Conservation (phyloP, 2,888 invertebrate genomes). For the Hirtodrosophila confusa region DNA sequence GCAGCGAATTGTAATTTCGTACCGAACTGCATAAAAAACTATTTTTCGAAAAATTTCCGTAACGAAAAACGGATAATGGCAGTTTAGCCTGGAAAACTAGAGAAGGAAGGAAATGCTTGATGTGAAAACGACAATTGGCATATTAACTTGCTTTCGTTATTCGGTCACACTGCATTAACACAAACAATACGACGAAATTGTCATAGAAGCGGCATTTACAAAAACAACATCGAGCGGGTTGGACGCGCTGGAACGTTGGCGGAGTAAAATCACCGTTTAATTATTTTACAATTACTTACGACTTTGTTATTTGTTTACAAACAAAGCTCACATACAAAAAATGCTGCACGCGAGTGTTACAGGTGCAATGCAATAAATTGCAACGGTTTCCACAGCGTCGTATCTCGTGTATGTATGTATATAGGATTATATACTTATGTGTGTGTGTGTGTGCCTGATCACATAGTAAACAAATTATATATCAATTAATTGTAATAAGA, state of each 20-base stretch:
- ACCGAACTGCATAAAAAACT: too few species aligned
- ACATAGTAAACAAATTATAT: slow-evolving; percentile 50
- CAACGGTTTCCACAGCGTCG: slow-evolving; percentile 38
- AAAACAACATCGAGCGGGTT: slow-evolving; percentile 56
- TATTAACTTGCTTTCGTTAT: slow-evolving; percentile 5
- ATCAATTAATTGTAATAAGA: slow-evolving; percentile 29
- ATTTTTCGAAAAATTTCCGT: too few species aligned
- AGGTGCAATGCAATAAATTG: slow-evolving; percentile 49
- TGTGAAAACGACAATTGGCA: too few species aligned
- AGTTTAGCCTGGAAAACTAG: too few species aligned
- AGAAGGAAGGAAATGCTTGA: too few species aligned
- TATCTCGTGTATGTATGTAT: slow-evolving; percentile 18
- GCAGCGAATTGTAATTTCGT: too few species aligned
- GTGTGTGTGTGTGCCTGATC: slow-evolving; percentile 29
- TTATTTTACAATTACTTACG: slow-evolving; percentile 63
- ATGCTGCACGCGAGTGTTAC: slow-evolving; percentile 42
- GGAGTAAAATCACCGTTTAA: slow-evolving; percentile 47
- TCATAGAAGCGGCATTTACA: slow-evolving; percentile 45
- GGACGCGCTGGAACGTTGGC: slow-evolving; percentile 52
- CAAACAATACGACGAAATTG: too few species aligned
- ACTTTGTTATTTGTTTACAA: slow-evolving; percentile 57
- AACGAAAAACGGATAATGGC: too few species aligned
- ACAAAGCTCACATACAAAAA: slow-evolving; percentile 39
- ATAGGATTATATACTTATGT: slow-evolving; percentile 20
- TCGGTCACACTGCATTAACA: slow-evolving; percentile 26